phyloP scores from a whole-genome alignment of 2,113 vertebrate genomes.

The Chionis minor region DNA sequence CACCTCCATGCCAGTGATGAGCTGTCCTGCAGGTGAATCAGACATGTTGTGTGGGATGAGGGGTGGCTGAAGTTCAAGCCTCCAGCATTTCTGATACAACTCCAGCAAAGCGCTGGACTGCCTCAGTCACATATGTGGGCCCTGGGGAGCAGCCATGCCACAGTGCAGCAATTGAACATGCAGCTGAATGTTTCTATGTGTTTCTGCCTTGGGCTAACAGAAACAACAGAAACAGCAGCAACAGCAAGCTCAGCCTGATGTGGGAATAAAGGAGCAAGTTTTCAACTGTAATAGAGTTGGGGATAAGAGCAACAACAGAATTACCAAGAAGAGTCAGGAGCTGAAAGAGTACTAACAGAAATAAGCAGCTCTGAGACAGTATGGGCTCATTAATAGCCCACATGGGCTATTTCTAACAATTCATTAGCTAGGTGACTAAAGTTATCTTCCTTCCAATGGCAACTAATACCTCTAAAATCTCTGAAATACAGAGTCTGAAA shows the following conservation, averaged over 20 bases:
- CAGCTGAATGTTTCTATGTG: not conserved
- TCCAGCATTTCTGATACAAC: not conserved
- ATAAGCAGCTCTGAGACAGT: not conserved
- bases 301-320: not conserved
- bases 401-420: not conserved
- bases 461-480: not conserved
- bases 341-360: not conserved
- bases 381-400: not conserved
- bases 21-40: not conserved
- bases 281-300: not conserved
- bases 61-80: not conserved
- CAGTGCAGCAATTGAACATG: not conserved
- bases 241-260: not conserved
- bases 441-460: not conserved
- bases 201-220: not conserved
- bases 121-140: not conserved
- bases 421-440: not conserved
- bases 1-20: not conserved
- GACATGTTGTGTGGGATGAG: accelerated
- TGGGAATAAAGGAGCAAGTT: not conserved
- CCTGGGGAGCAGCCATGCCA: not conserved
- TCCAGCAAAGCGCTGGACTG: not conserved
- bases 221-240: not conserved
- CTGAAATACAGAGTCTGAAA: not conserved
- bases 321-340: not conserved